Percentiles rank a stretch among this genome's conserved stretches.
phyloP scores from a whole-genome alignment of 2,113 vertebrate species.

The Merops nubicus region DNA sequence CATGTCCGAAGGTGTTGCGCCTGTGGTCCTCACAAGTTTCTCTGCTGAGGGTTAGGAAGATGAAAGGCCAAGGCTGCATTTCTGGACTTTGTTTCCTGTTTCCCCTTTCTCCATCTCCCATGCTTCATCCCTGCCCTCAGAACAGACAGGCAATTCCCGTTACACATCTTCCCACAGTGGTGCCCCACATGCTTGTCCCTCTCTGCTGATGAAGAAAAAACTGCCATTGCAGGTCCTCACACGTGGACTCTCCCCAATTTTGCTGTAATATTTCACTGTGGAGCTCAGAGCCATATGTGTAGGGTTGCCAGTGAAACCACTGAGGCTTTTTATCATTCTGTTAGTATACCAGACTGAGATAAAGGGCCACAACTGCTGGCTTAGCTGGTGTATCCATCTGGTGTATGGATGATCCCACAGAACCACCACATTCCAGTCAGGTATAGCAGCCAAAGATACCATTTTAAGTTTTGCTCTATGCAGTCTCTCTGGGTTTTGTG shows the following conservation, averaged over 20 bases:
- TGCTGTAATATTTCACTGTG: neutral
- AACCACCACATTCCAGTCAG: neutral
- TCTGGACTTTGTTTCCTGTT: neutral
- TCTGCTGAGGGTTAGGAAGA: neutral
- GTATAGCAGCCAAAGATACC: neutral
- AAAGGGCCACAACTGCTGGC: neutral
- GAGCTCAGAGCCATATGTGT: neutral
- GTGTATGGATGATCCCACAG: neutral
- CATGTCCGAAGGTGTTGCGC: neutral
- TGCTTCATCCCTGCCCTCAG: neutral
- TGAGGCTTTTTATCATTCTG: neutral
- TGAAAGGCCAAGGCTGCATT: neutral
- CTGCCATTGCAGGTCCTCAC: fast-evolving
- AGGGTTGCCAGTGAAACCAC: fast-evolving
- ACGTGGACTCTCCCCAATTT: neutral
- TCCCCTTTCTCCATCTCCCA: neutral
- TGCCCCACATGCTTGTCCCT: neutral
- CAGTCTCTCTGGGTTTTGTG: neutral
- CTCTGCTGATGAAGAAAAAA: neutral
- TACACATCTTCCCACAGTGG: neutral
- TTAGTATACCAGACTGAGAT: neutral
- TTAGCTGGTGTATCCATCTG: neutral
- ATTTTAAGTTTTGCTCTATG: neutral
- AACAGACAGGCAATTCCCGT: neutral
- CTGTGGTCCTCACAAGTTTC: neutral